Evolutionary conservation across 2,797 vertebrate species (phyloP).

Genomic region (Oophaga sylvatica): DNA sequence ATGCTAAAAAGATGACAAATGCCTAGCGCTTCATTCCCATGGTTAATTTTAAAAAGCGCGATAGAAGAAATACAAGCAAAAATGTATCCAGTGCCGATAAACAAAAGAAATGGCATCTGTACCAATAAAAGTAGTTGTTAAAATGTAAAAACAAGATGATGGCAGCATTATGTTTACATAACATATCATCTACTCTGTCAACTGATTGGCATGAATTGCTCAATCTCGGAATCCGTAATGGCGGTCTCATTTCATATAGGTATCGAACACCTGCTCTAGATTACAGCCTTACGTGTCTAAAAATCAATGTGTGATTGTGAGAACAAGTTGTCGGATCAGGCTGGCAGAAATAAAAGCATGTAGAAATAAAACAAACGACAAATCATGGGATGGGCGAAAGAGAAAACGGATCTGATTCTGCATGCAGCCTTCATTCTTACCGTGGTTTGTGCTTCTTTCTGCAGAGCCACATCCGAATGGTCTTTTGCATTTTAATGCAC

Average conservation of each 20-base stretch:
- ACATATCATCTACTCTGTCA: slow-evolving; percentile 46
- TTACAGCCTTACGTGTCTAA: slow-evolving; percentile 17
- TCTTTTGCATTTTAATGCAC: slow-evolving; percentile 94
- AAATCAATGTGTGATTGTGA: slow-evolving; percentile 52
- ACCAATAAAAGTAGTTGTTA: slow-evolving; percentile 41
- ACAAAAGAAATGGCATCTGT: slow-evolving; percentile 25
- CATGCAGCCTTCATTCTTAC: slow-evolving; percentile 73
- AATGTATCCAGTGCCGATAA: slow-evolving; percentile 5
- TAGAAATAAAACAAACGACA: background rate
- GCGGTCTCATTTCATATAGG: slow-evolving; percentile 29
- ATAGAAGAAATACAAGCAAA: slow-evolving; percentile 22
- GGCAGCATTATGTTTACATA: slow-evolving; percentile 29
- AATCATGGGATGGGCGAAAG: slow-evolving; percentile 15
- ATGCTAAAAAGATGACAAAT: slow-evolving; percentile 2
- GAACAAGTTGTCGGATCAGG: background rate
- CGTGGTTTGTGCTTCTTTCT: slow-evolving; percentile 92
- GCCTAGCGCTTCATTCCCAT: slow-evolving; percentile 5
- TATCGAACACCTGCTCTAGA: slow-evolving; percentile 52
- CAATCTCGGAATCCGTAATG: slow-evolving; percentile 48
- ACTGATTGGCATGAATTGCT: slow-evolving; percentile 57
- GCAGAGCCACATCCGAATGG: slow-evolving; percentile 96
- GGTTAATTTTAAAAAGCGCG: background rate
- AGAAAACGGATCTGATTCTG: slow-evolving; percentile 41
- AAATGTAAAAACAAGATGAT: slow-evolving; percentile 39
- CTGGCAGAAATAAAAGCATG: slow-evolving; percentile 21